Percentiles rank a stretch among this genome's conserved stretches.
Conservation (phyloP, 2,113 vertebrate species). For the Myxocyprinus asiaticus region DNA sequence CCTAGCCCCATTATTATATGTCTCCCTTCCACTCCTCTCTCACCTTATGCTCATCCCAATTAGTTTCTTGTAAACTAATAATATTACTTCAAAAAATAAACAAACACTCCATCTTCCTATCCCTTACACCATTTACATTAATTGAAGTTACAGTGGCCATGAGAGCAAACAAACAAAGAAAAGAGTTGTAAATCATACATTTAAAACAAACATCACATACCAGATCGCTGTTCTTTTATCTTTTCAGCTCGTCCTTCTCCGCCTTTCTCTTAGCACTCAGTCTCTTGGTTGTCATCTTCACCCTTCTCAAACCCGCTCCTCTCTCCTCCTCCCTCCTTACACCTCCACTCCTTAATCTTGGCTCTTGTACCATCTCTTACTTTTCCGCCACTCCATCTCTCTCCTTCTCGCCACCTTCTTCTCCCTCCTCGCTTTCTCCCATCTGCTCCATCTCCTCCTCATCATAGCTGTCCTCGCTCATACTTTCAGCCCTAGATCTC, state of each 20-base stretch:
- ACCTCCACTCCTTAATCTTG: too few species aligned
- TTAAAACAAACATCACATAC: background rate
- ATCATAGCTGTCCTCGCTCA: background rate
- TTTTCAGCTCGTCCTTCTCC: background rate
- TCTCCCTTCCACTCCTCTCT: background rate
- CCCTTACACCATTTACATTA: background rate
- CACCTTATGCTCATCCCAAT: background rate
- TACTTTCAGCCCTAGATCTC: too few species aligned
- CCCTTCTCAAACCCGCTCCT: background rate
- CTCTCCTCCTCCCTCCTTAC: background rate
- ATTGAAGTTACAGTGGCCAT: background rate
- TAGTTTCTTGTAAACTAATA: background rate
- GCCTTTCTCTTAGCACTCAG: background rate
- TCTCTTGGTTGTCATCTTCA: background rate
- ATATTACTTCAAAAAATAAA: background rate
- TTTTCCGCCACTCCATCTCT: too few species aligned
- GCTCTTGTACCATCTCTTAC: too few species aligned
- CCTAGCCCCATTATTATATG: background rate
- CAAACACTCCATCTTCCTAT: background rate
- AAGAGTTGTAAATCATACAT: too few species aligned
- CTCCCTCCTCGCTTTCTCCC: too few species aligned
- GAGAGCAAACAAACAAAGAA: background rate
- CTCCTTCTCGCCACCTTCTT: too few species aligned
- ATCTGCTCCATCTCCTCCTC: background rate
- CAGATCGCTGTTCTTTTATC: background rate